Evolutionary conservation across 1,140 invertebrate genomes (phyloP), one percentile per base, ranked within the genome.

Genomic region (Ceratoteleas bidentatus): DNA sequence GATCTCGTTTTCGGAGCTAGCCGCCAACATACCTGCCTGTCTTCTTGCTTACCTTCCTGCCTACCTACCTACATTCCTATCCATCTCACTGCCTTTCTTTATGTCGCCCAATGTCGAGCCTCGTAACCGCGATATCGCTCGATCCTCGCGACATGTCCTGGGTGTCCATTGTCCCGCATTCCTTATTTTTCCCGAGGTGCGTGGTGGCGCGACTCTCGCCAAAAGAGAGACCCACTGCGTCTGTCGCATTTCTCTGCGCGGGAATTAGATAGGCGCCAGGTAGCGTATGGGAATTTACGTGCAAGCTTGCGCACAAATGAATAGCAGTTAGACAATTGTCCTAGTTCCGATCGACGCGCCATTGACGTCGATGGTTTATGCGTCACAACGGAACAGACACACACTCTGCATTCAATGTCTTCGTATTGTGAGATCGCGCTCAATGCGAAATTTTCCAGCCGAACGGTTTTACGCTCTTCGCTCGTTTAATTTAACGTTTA

Each of bases 241-340:
- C 38, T 36, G 61, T 75, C 76, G 49, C 34, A 34, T 36, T 43
- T 61, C 33, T 6, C 38, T 58, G 81, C 84, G 88, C 85, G 87
- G 86, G 86, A 88, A 89, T 88, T 86, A 88, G 85, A n/a, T n/a
- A 85, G 79, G 86, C 70, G 62, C 47, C 2, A 10, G 34, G n/a
- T 36, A n/a, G 9, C 16, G 54, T 88, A 83, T 89, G 81, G 84
- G 87, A 88, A 87, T 83, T 14, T 52, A 60, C 10, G 34, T 40
- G 49, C 14, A 53, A 57, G 33, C 45, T 33, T 24, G 40, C 57
- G 45, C n/a, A 61, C 45, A 65, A 73, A 45, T 65, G 45, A 57
- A 75, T 81, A 50, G 54, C 64, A 75, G 53, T 52, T 58, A 13
- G 45, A 32, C 57, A 54, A 68, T 77, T 77, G 64, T 62, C 64